phyloP scores from a whole-genome alignment of 2,797 vertebrate genomes.

The Microchirus variegatus region DNA sequence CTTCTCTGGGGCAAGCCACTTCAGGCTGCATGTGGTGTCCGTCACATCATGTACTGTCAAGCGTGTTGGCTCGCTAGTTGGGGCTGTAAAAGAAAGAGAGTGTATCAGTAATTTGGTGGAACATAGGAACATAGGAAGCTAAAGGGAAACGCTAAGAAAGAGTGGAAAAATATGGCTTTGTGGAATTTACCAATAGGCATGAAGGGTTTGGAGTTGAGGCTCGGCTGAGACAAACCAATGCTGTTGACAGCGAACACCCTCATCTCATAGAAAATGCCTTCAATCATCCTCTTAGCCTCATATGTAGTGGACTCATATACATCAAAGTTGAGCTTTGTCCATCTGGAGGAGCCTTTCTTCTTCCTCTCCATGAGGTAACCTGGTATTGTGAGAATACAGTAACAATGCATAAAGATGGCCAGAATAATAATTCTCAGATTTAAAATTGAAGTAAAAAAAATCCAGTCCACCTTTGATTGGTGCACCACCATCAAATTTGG shows the following conservation, averaged over 20 bases:
- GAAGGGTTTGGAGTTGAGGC: constrained; percentile 89
- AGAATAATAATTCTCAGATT: too few species aligned
- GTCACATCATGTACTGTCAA: constrained; percentile 88
- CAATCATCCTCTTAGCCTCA: constrained; percentile 92
- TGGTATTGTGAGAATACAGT: constrained; percentile 41
- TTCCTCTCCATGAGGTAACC: constrained; percentile 94
- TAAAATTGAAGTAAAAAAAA: neutral
- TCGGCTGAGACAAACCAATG: constrained; percentile 88
- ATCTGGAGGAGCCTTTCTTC: constrained; percentile 91
- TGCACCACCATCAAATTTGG: constrained; percentile 88
- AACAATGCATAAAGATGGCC: too few species aligned
- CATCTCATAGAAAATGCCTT: constrained; percentile 92
- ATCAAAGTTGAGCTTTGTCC: constrained; percentile 94
- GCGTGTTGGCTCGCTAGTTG: constrained; percentile 87
- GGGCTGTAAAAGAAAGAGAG: constrained; percentile 70
- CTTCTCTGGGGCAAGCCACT: constrained; percentile 88
- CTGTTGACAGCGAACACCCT: constrained; percentile 89
- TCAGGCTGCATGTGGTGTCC: constrained; percentile 87
- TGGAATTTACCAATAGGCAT: constrained; percentile 89
- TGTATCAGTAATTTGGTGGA: constrained; percentile 6
- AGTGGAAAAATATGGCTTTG: neutral
- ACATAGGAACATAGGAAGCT: constrained; percentile 2
- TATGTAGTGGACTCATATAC: constrained; percentile 82
- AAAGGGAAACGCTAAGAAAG: constrained; percentile 8
- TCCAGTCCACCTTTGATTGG: constrained; percentile 82